These are phyloP conservation scores for Cynaeus angustus DNA, from an alignment of 2,888 invertebrate species.

Conservation along the genomic window DNA sequence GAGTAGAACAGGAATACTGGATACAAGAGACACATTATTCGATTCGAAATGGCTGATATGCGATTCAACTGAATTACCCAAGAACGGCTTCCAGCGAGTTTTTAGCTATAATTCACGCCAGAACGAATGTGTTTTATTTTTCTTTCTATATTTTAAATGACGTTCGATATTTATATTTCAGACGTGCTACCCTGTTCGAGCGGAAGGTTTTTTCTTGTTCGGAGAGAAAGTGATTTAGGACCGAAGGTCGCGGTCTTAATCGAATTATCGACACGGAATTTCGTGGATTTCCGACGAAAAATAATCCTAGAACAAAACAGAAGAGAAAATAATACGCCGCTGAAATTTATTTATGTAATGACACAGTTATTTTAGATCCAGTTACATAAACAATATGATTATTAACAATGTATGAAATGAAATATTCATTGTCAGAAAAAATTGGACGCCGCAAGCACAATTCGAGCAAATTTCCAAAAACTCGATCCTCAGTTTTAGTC, in stretches of 20 bases:
- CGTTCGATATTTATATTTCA: conserved; percentile 38
- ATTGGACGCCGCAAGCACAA: not conserved
- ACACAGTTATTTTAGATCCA: not conserved
- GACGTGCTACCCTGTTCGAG: conserved; percentile 20
- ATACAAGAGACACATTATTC: conserved; percentile 43
- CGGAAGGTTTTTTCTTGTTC: not conserved
- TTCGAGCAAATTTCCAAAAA: not conserved
- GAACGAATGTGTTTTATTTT: conserved; percentile 42
- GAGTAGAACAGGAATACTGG: conserved; percentile 34
- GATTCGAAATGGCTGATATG: conserved; percentile 43
- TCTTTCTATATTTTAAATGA: conserved; percentile 42
- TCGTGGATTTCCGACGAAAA: conserved; percentile 5
- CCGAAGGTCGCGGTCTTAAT: conserved; percentile 14
- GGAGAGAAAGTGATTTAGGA: conserved; percentile 28
- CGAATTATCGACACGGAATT: conserved; percentile 13
- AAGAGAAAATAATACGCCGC: not conserved
- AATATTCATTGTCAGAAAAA: too few species aligned
- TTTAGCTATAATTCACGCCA: conserved; percentile 41
- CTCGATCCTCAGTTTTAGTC: not conserved
- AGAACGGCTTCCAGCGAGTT: conserved; percentile 37
- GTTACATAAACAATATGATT: too few species aligned
- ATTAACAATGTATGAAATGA: too few species aligned
- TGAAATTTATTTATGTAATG: not conserved
- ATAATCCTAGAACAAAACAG: not conserved
- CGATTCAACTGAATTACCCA: conserved; percentile 42